These are phyloP conservation scores for Drosophila lutescens DNA, from an alignment of 2,888 invertebrate species.

Conservation along the genomic window DNA sequence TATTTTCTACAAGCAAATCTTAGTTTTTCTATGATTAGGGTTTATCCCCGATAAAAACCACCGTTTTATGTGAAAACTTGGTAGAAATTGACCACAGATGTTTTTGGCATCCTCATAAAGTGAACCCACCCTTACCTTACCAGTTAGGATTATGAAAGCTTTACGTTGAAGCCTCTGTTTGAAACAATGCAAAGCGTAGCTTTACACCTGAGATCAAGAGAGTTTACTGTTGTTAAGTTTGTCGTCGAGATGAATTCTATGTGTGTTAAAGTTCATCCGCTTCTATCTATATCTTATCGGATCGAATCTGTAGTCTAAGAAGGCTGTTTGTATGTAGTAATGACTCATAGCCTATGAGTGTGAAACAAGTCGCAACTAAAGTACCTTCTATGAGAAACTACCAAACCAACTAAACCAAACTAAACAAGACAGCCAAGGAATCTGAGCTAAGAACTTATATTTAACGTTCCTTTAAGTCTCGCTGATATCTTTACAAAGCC, in stretches of 20 bases:
- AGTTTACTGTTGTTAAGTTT: slow-evolving; percentile 69
- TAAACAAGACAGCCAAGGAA: slow-evolving; percentile 29
- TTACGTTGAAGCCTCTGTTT: slow-evolving; percentile 49
- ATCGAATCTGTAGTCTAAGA: slow-evolving; percentile 23
- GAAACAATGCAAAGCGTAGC: slow-evolving; percentile 66
- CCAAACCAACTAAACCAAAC: slow-evolving; percentile 19
- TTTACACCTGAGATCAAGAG: slow-evolving; percentile 49
- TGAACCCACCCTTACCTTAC: slow-evolving; percentile 19
- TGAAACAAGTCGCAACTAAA: slow-evolving; percentile 76
- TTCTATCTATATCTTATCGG: slow-evolving; percentile 14
- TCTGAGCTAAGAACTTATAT: slow-evolving; percentile 26
- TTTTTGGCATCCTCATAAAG: background rate
- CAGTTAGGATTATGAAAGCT: slow-evolving; percentile 49
- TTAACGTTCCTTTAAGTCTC: slow-evolving; percentile 48
- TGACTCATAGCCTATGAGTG: slow-evolving; percentile 11
- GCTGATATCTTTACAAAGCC: slow-evolving; percentile 17
- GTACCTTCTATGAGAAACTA: slow-evolving; percentile 65
- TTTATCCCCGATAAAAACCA: background rate
- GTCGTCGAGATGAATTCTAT: slow-evolving; percentile 47
- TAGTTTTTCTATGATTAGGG: no score
- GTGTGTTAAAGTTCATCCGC: slow-evolving; percentile 53
- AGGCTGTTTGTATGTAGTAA: slow-evolving; percentile 27
- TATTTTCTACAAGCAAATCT: background rate
- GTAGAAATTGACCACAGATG: background rate
- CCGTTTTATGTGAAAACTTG: background rate